Evolutionary conservation across 2,113 vertebrate species (phyloP), one percentile per base, ranked within the genome.

Genomic region (Nothocercus julius): DNA sequence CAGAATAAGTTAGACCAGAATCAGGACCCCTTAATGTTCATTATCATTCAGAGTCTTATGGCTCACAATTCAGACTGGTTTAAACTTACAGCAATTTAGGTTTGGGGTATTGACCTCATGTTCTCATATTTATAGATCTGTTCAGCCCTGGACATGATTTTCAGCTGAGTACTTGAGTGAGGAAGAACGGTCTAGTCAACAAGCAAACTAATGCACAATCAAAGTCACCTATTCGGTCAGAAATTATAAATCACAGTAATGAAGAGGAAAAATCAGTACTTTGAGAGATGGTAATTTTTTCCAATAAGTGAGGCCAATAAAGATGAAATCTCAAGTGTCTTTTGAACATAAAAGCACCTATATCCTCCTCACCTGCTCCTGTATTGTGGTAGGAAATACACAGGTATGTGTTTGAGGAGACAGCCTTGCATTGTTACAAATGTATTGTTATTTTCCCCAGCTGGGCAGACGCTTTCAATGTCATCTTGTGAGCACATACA

Each of bases 221-320:
- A 76, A 87, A 86, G 38, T 53, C n/a, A 79, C 63, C 61, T 85
- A 66, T 28, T 91, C 86, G 24, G 24, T 80, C 45, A 93, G 79
- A 97, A 97, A 97, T 91, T 92, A 67, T 42, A 96, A 94, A 97
- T 92, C 70, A 83, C 30, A 81, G 91, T 67, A 84, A 47, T 92
- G 89, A 40, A 69, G 36, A 91, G 79, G 85, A 92, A 93, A 97
- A 97, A 95, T 51, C 51, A 95, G 96, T 82, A 89, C 45, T 76
- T 85, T 89, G 85, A 77, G 42, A 74, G 38, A 92, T 73, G 51
- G 79, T 70, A 93, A 85, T 81, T 87, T 94, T 88, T 95, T 91
- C 96, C 90, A 96, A 87, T 76, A 96, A 93, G 86, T 79, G 21
- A 94, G 62, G 80, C 90, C 85, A 80, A 51, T 72, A 94, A 97